Evolutionary conservation across 2,888 invertebrate genomes (phyloP).

Genomic region (Eupeodes latifasciatus): DNA sequence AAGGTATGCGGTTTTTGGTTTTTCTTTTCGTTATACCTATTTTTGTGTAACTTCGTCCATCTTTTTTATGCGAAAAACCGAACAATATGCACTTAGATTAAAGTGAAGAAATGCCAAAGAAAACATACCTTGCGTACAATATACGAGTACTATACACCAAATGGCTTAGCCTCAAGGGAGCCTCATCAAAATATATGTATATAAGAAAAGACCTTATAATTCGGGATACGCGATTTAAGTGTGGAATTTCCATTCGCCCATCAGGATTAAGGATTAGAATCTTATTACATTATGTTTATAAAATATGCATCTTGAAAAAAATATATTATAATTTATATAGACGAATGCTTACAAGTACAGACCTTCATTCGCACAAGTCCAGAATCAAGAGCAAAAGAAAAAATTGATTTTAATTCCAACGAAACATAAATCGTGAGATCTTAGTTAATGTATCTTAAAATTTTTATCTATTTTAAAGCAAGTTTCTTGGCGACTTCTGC

Average conservation of each 20-base stretch:
- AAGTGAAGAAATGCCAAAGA: slow-evolving; percentile 32
- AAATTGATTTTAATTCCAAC: not conserved
- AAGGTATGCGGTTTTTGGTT: slow-evolving; percentile 39
- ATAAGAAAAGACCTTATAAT: slow-evolving; percentile 1
- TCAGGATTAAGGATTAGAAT: slow-evolving; percentile 17
- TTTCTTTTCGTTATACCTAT: not conserved
- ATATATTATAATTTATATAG: not conserved
- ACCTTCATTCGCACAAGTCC: too few species aligned
- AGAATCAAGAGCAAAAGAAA: not conserved
- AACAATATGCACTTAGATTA: slow-evolving; percentile 37
- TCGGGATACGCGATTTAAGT: slow-evolving; percentile 29
- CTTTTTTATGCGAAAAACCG: not conserved
- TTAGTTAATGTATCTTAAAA: not conserved
- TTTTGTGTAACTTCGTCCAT: slow-evolving; percentile 4
- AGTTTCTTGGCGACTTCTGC: slow-evolving; percentile 1
- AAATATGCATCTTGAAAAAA: not conserved
- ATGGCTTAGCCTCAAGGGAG: slow-evolving; percentile 30
- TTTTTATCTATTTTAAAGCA: not conserved
- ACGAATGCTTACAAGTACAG: not conserved
- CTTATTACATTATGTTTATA: slow-evolving; percentile 1
- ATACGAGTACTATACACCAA: not conserved
- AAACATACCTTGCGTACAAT: not conserved
- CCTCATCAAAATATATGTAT: not conserved
- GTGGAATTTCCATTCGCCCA: slow-evolving; percentile 39
- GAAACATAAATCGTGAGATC: slow-evolving; percentile 16